Evolutionary conservation across 2,888 invertebrate species (phyloP), one percentile per base, ranked within the genome.

Genomic region (Scaptomyza flava): DNA sequence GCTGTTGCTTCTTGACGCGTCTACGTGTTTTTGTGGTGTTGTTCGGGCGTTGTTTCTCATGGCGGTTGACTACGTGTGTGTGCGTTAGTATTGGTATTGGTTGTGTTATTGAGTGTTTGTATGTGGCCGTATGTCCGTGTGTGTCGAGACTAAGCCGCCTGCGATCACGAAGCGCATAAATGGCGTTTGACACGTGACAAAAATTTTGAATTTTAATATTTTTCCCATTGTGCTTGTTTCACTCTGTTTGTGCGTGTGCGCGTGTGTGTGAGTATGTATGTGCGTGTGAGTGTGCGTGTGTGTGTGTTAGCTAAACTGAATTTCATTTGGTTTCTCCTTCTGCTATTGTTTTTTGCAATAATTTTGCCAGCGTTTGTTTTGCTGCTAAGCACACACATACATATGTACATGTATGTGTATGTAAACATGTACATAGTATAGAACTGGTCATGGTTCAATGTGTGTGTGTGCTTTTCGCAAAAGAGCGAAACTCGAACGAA

Each of bases 151-250:
- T 54, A 38, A 66, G 69, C 72, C 68, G 82, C 77, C 72, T 85
- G 75, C 86, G 88, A 84, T 84, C 83, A 84, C 83, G 88, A 72
- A 85, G 83, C 83, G 83, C 83, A 84, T 87, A 84, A 84, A 84
- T 84, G 83, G 83, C 83, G 76, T 87, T 84, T 84, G 83, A 84
- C 88, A 87, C 88, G 83, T 87, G 83, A 84, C 83, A 78, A 75
- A 84, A 87, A 87, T 84, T 64, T 82, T 71, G 72, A 84, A 82
- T 84, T 84, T 85, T 82, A 85, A 84, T 84, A 85, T 85, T 85
- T 87, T 69, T 64, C 50, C 67, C 65, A 61, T 77, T 69, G 60
- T 62, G 47, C 54, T 14, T 47, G 41, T 30, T 45, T 64, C n/a
- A 57, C 51, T 46, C n/a, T 6, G 3, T 8, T 17, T 3, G 31